phyloP scores from a whole-genome alignment of 2,888 invertebrate genomes.

The Odontomyia ornata region DNA sequence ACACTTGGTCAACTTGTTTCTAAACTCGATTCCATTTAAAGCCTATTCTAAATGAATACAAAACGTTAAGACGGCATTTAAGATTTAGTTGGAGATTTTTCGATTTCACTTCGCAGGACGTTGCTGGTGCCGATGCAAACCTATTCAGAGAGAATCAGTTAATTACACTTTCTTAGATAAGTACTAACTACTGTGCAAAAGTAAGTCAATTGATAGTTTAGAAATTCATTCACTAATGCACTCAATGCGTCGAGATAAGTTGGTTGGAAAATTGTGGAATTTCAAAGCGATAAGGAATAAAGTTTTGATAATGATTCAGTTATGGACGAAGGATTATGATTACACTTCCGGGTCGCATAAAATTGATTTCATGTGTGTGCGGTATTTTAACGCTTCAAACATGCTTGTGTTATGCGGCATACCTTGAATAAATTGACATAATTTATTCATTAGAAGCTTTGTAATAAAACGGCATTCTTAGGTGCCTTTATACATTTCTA shows the following conservation, averaged over 20 bases:
- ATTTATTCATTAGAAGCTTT: too few relatives aligned
- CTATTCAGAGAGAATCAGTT: background rate
- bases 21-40: background rate
- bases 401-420: too few relatives aligned
- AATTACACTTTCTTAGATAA: conserved; percentile 17
- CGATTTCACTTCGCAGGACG: background rate
- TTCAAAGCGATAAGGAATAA: background rate
- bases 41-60: background rate
- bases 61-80: background rate
- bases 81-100: background rate
- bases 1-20: background rate
- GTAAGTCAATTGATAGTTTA: background rate
- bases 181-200: background rate
- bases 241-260: background rate
- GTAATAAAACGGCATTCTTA: too few relatives aligned
- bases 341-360: too few relatives aligned
- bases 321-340: background rate
- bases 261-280: background rate
- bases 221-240: background rate
- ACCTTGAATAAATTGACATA: too few relatives aligned
- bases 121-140: too few relatives aligned
- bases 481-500: too few relatives aligned
- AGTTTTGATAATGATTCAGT: background rate
- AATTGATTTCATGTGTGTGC: too few relatives aligned
- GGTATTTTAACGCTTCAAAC: too few relatives aligned